A percentile compares a stretch with the other conserved stretches of the same genome.
phyloP scores from a whole-genome alignment of 2,888 invertebrate species.

The Pogonocherus hispidulus region DNA sequence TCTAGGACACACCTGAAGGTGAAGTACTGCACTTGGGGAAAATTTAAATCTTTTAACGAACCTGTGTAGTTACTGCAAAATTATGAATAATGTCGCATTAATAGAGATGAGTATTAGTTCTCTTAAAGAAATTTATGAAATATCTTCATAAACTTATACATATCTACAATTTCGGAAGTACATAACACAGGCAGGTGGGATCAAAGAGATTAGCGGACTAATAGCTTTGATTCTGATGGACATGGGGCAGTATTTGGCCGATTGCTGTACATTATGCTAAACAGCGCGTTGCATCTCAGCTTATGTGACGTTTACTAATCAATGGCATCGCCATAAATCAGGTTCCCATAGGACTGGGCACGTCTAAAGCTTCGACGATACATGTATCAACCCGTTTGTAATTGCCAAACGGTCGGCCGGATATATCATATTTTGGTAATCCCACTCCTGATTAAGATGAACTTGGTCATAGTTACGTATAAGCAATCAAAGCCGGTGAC shows the following conservation, averaged over 20 bases:
- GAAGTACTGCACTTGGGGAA: no score
- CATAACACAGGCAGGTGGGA: constrained; percentile 48
- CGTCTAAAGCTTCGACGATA: constrained; percentile 60
- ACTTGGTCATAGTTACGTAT: constrained; percentile 40
- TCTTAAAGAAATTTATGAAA: no score
- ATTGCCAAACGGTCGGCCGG: constrained; percentile 56
- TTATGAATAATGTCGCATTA: no score
- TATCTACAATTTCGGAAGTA: background rate
- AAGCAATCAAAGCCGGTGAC: constrained; percentile 43
- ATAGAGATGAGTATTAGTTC: no score
- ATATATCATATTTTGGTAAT: constrained; percentile 60
- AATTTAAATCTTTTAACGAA: no score
- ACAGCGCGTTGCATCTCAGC: constrained; percentile 64
- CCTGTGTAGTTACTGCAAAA: no score
- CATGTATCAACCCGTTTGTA: constrained; percentile 61
- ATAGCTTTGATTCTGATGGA: constrained; percentile 64
- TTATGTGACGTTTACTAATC: constrained; percentile 66
- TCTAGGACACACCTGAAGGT: no score
- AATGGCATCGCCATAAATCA: constrained; percentile 66
- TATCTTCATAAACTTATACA: no score
- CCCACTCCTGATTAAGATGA: constrained; percentile 55
- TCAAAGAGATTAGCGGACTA: constrained; percentile 60
- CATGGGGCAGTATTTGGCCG: constrained; percentile 59
- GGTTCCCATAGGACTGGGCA: constrained; percentile 64
- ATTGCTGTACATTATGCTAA: constrained; percentile 66